A percentile compares a stretch with the other conserved stretches of the same genome.
These are phyloP conservation scores for Danio albolineatus DNA, from an alignment of 2,797 vertebrate species.

Conservation along the genomic window DNA sequence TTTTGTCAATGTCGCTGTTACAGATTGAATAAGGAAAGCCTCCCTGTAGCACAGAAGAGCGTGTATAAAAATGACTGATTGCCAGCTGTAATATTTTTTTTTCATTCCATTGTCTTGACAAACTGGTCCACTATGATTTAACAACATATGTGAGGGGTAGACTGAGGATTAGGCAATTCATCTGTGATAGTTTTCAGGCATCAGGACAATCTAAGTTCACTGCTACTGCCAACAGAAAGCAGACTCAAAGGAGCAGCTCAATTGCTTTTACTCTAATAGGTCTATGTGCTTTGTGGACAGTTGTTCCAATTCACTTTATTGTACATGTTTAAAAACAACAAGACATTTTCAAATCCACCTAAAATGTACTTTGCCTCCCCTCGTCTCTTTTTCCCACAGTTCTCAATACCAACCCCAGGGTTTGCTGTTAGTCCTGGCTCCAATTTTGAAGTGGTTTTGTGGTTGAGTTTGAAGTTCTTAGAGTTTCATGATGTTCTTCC, in stretches of 20 bases:
- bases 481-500: constrained; percentile 48
- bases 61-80: constrained; percentile 49
- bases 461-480: constrained; percentile 41
- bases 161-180: constrained; percentile 57
- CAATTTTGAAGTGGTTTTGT: constrained; percentile 46
- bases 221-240: constrained; percentile 62
- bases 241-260: constrained; percentile 56
- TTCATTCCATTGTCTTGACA: constrained; percentile 61
- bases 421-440: constrained; percentile 38
- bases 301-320: constrained; percentile 43
- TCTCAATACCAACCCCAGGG: constrained; percentile 39
- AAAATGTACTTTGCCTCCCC: constrained; percentile 17
- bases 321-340: constrained; percentile 58
- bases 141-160: constrained; percentile 55
- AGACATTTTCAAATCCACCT: constrained; percentile 54
- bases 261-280: constrained; percentile 55
- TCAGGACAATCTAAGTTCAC: constrained; percentile 63
- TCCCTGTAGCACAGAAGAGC: constrained; percentile 18
- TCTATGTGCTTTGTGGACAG: constrained; percentile 48
- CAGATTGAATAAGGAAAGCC: not conserved
- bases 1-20: constrained; percentile 39
- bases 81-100: constrained; percentile 33
- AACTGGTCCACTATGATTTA: constrained; percentile 58
- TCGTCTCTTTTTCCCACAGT: constrained; percentile 28
- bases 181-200: constrained; percentile 56